Evolutionary conservation across 2,888 invertebrate genomes (phyloP).

Genomic region (Silvanus unidentatus): DNA sequence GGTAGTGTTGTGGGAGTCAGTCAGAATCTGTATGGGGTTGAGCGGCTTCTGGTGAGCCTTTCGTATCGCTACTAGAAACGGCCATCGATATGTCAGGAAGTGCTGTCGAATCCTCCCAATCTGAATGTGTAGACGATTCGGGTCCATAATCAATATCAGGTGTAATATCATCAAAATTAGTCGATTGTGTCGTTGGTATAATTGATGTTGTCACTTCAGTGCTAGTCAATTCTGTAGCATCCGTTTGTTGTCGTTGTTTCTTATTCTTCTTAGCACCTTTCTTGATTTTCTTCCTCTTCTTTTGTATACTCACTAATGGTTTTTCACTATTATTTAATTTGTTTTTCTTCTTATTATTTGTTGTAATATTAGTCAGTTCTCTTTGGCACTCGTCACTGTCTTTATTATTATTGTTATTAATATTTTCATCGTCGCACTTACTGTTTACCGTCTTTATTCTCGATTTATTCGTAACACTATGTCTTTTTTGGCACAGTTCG

Average conservation of each 20-base stretch:
- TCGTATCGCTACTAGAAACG: conserved; percentile 24
- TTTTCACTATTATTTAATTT: conserved; percentile 32
- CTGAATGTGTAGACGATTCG: conserved; percentile 42
- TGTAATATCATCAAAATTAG: conserved; percentile 50
- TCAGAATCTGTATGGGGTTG: conserved; percentile 34
- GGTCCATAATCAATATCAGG: conserved; percentile 44
- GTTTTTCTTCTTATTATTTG: conserved; percentile 35
- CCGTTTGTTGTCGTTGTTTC: no score
- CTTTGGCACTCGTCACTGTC: conserved; percentile 46
- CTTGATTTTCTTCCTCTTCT: conserved; percentile 49
- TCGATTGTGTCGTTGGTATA: conserved; percentile 50
- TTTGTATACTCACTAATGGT: conserved; percentile 29
- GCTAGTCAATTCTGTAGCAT: conserved; percentile 40
- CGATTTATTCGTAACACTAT: conserved; percentile 37
- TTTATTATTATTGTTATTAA: conserved; percentile 22
- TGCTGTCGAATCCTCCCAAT: conserved; percentile 43
- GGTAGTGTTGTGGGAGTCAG: conserved; percentile 35
- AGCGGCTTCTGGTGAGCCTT: conserved; percentile 15
- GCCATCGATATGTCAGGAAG: conserved; percentile 33
- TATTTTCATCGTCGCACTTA: conserved; percentile 29
- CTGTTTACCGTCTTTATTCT: conserved; percentile 46
- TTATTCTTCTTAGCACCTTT: conserved; percentile 46
- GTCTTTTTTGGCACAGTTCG: conserved; percentile 28
- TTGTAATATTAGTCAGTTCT: conserved; percentile 37
- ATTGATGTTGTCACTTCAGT: conserved; percentile 47